phyloP scores from a whole-genome alignment of 2,113 vertebrate species.

The Xiphophorus hellerii region DNA sequence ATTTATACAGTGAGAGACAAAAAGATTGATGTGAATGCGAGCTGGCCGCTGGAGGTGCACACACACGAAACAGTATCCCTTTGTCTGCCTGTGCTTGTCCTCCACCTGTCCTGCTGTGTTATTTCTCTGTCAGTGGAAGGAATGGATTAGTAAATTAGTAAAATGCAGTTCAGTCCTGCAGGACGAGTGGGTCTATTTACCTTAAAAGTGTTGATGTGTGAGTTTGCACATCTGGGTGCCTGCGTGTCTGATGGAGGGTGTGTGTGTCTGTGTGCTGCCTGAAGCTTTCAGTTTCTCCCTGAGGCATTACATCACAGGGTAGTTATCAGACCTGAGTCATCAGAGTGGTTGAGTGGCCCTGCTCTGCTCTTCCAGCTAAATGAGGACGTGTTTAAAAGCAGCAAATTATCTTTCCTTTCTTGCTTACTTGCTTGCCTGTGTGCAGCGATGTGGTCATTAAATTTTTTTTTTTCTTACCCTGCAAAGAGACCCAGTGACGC shows the following conservation, averaged over 20 bases:
- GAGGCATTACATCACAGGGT: conserved; percentile 61
- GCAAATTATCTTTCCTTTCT: not conserved
- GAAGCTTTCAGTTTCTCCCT: conserved; percentile 55
- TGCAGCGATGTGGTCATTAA: not conserved
- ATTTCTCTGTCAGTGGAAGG: conserved; percentile 12
- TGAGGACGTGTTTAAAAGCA: conserved; percentile 15
- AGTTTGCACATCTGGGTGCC: conserved; percentile 41
- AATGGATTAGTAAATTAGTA: conserved; percentile 12
- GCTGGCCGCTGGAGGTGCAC: conserved; percentile 47
- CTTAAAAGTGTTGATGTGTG: conserved; percentile 2
- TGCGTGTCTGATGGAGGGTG: conserved; percentile 33
- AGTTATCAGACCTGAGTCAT: conserved; percentile 73
- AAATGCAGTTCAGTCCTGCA: conserved; percentile 9
- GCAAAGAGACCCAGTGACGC: not conserved
- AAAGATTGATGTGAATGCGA: conserved; percentile 39
- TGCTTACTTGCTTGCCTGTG: conserved; percentile 1
- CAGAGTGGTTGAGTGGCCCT: conserved; percentile 57
- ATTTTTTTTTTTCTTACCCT: not conserved
- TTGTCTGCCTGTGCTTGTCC: conserved; percentile 33
- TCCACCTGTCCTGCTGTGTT: conserved; percentile 29
- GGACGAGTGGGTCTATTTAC: conserved; percentile 10
- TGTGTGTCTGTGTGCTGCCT: conserved; percentile 24
- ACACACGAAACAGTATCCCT: conserved; percentile 53
- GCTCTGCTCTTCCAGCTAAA: conserved; percentile 23
- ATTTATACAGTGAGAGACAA: conserved; percentile 60